phyloP scores from a whole-genome alignment of 2,113 vertebrate genomes.

The Bubo bubo region DNA sequence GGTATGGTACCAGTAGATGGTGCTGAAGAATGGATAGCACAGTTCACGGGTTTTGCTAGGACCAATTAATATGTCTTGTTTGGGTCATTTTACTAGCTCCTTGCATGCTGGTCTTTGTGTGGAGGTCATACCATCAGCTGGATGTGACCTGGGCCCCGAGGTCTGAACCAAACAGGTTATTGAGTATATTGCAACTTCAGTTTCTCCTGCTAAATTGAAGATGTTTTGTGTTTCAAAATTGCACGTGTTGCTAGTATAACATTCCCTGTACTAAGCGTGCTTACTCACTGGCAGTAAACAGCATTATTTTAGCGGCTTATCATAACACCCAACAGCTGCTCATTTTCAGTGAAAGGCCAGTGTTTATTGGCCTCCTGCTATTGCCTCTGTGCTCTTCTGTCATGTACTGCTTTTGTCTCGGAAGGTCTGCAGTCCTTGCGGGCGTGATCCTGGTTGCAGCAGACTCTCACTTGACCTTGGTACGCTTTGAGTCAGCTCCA shows the following conservation, averaged over 20 bases:
- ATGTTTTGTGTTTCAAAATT: background rate
- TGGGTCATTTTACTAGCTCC: background rate
- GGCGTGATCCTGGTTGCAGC: background rate
- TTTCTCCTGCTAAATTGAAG: background rate
- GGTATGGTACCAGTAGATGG: constrained; percentile 18
- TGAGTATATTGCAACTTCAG: background rate
- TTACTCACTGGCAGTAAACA: background rate
- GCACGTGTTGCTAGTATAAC: background rate
- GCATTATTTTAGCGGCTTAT: background rate
- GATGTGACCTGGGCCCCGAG: fast-evolving
- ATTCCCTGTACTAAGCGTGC: background rate
- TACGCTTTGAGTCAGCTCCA: background rate
- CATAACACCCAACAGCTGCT: constrained; percentile 4
- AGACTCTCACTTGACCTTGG: background rate
- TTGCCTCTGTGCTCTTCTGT: background rate
- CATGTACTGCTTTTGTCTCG: background rate
- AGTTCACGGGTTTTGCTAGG: background rate
- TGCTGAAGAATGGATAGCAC: constrained; percentile 53
- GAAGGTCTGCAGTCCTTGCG: background rate
- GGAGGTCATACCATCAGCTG: fast-evolving
- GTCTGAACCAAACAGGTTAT: background rate
- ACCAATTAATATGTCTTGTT: background rate
- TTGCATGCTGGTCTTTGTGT: fast-evolving
- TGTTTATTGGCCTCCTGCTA: background rate
- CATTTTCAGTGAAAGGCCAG: background rate